These are phyloP conservation scores for Sebastes diploproa DNA, from an alignment of 2,797 vertebrate genomes.

Conservation along the genomic window DNA sequence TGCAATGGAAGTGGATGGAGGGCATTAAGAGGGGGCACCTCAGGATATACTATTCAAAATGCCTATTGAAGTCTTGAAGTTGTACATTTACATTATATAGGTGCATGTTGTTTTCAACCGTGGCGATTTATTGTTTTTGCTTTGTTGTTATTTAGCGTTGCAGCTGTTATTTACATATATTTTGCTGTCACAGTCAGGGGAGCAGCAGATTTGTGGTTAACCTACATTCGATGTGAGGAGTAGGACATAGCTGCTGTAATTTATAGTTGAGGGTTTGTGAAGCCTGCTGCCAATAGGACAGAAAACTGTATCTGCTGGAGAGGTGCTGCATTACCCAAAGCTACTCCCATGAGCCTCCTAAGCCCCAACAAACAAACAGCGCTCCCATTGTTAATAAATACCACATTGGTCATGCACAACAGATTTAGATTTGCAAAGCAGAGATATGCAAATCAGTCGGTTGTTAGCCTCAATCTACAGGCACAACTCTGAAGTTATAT, in stretches of 20 bases:
- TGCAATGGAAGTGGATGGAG: conserved; percentile 29
- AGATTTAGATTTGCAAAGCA: conserved; percentile 56
- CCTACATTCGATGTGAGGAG: background rate
- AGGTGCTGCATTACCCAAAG: conserved; percentile 26
- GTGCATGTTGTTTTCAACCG: background rate
- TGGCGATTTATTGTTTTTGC: background rate
- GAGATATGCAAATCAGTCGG: conserved; percentile 41
- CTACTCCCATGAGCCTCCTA: conserved; percentile 48
- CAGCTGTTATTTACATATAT: conserved; percentile 4
- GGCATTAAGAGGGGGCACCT: conserved; percentile 28
- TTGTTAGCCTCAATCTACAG: conserved; percentile 25
- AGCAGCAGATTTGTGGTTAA: conserved; percentile 4
- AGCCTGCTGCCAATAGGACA: conserved; percentile 9
- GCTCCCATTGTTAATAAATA: conserved; percentile 50
- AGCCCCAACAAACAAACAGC: conserved; percentile 52
- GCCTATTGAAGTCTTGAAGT: conserved; percentile 5
- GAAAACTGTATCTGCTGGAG: background rate
- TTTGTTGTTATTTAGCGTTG: background rate
- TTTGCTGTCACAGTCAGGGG: background rate
- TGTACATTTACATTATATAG: background rate
- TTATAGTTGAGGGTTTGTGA: background rate
- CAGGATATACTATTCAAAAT: conserved; percentile 3
- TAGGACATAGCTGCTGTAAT: background rate
- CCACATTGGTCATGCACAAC: conserved; percentile 58
- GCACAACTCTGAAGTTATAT: background rate